These are phyloP conservation scores for Onychomys torridus DNA, from an alignment of 2,797 vertebrate species.

Conservation along the genomic window DNA sequence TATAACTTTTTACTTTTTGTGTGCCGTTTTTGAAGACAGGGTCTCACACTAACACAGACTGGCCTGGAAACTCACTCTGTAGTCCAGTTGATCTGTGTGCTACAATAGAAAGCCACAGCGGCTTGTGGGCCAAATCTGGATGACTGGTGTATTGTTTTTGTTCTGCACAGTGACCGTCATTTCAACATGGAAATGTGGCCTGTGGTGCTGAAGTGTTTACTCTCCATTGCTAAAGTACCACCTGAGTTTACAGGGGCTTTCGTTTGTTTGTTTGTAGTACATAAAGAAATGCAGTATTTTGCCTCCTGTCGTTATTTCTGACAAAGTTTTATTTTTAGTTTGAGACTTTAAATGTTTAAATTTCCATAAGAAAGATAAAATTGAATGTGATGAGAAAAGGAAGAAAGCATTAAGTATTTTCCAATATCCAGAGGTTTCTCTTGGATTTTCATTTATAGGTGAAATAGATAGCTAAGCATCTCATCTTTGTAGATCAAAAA, in stretches of 20 bases:
- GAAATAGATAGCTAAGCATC: slow-evolving; percentile 58
- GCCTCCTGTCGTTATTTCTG: slow-evolving; percentile 57
- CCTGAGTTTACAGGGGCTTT: slow-evolving; percentile 7
- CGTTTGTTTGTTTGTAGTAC: slow-evolving; percentile 56
- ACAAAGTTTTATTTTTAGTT: slow-evolving; percentile 69
- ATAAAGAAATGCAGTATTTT: slow-evolving; percentile 70
- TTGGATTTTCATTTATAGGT: slow-evolving; percentile 42
- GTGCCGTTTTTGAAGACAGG: background rate
- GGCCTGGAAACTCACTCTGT: background rate
- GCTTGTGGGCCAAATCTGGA: background rate
- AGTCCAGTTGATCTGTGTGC: slow-evolving; percentile 19
- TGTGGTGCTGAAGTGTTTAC: slow-evolving; percentile 26
- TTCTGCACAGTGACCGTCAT: slow-evolving; percentile 1
- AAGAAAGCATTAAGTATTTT: slow-evolving; percentile 43
- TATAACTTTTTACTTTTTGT: slow-evolving; percentile 57
- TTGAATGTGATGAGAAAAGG: slow-evolving; percentile 39
- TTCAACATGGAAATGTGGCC: background rate
- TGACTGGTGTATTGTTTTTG: background rate
- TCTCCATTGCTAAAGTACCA: slow-evolving; percentile 15
- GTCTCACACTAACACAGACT: background rate
- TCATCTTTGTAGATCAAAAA: slow-evolving; percentile 63
- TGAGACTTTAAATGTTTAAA: slow-evolving; percentile 52
- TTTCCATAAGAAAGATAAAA: slow-evolving; percentile 63
- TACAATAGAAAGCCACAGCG: slow-evolving; percentile 8
- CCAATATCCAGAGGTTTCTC: slow-evolving; percentile 55